A percentile compares a stretch with the other conserved stretches of the same genome.
Conservation (phyloP, 2,113 vertebrate species). For the Hoplias malabaricus region DNA sequence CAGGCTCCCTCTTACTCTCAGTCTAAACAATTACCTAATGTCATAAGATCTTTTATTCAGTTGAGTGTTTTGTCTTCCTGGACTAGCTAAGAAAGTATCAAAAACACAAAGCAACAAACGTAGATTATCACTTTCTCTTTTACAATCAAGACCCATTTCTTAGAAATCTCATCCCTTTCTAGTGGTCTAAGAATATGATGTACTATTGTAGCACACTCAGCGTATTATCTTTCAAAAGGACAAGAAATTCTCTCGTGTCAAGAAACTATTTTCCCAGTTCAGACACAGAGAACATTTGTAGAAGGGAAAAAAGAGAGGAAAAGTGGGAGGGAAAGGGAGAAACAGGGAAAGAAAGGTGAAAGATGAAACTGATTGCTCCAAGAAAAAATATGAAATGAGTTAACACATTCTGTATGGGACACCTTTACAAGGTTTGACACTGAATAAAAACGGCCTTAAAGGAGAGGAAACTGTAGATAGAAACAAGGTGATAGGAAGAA, state of each 20-base stretch:
- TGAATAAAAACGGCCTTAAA: background rate
- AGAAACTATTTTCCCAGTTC: background rate
- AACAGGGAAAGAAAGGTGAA: background rate
- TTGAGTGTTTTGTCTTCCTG: background rate
- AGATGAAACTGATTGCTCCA: background rate
- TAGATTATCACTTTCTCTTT: background rate
- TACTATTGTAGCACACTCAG: background rate
- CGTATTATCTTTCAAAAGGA: background rate
- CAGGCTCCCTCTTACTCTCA: background rate
- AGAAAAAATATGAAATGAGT: background rate
- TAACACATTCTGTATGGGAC: background rate
- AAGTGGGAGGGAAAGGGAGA: background rate
- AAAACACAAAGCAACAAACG: background rate
- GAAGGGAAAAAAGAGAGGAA: slow-evolving; percentile 6
- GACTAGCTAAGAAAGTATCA: background rate
- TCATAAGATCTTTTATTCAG: background rate
- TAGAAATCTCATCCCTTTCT: background rate
- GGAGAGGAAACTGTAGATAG: background rate
- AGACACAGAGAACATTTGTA: background rate
- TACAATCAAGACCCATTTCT: too few species aligned
- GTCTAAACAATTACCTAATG: background rate
- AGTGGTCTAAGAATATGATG: background rate
- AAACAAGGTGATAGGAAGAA: background rate
- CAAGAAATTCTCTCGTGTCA: background rate
- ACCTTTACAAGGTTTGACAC: background rate